Evolutionary conservation across 2,113 vertebrate genomes (phyloP).

Genomic region (Nicator chloris): DNA sequence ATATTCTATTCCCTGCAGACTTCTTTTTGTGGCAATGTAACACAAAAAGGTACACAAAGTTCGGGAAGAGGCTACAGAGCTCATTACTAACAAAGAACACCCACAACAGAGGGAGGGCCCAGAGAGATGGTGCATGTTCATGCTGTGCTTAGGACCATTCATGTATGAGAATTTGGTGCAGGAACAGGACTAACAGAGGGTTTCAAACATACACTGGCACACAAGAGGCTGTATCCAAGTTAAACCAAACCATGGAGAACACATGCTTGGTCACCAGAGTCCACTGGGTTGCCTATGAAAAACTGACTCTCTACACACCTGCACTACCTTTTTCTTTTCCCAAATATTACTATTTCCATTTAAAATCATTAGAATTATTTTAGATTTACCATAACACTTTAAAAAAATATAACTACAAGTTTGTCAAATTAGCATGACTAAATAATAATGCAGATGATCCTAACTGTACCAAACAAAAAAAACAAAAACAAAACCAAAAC

Average conservation of each 20-base stretch:
- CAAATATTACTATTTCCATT: background rate
- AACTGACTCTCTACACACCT: background rate
- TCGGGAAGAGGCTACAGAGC: background rate
- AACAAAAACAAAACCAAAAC: no score
- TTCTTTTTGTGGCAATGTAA: background rate
- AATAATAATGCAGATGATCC: background rate
- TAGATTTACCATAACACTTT: background rate
- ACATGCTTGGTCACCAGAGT: background rate
- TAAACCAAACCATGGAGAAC: background rate
- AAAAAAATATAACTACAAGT: background rate
- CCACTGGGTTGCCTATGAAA: background rate
- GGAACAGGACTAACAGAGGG: background rate
- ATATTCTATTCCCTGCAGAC: background rate
- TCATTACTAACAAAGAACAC: background rate
- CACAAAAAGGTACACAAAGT: background rate
- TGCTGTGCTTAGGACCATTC: background rate
- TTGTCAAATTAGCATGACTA: background rate
- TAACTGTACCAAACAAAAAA: background rate
- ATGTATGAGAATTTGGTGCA: background rate
- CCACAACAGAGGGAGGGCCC: background rate
- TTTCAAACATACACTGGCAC: fast-evolving
- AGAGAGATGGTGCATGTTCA: background rate
- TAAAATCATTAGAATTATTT: background rate
- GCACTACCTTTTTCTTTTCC: background rate
- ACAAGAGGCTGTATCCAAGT: background rate